Percentiles rank a stretch among this genome's conserved stretches.
These are phyloP conservation scores for Porites lobata DNA, from an alignment of 92 coral and sea anemone genomes.

Conservation along the genomic window DNA sequence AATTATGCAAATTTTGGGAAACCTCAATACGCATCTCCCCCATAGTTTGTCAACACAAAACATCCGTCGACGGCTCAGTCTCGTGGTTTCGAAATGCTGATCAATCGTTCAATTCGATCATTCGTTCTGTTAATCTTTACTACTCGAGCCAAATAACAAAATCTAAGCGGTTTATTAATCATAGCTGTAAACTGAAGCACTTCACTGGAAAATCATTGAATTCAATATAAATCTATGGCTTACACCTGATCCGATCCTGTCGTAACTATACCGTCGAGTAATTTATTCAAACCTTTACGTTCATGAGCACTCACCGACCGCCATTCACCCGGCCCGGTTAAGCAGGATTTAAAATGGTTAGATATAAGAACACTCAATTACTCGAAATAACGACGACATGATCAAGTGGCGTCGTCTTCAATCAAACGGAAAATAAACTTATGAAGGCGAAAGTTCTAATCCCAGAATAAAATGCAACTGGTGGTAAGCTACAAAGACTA, in stretches of 20 bases:
- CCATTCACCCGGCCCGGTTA: slow-evolving; percentile 49
- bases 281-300: slow-evolving; percentile 61
- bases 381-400: slow-evolving; percentile 7
- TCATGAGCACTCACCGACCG: slow-evolving; percentile 44
- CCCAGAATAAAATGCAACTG: slow-evolving; percentile 73
- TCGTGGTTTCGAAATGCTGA: slow-evolving; percentile 55
- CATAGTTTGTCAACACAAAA: slow-evolving; percentile 56
- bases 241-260: slow-evolving; percentile 55
- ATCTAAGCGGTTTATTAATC: slow-evolving; percentile 39
- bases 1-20: slow-evolving; percentile 77
- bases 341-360: slow-evolving; percentile 60
- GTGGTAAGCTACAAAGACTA: slow-evolving; percentile 87
- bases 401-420: slow-evolving; percentile 18
- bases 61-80: slow-evolving; percentile 42
- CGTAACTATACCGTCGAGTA: slow-evolving; percentile 68
- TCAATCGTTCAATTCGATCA: slow-evolving; percentile 41
- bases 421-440: slow-evolving; percentile 15
- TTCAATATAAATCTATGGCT: slow-evolving; percentile 34
- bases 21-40: slow-evolving; percentile 66
- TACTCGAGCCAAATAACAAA: slow-evolving; percentile 16
- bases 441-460: slow-evolving; percentile 57
- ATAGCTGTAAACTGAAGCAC: slow-evolving; percentile 34
- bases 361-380: slow-evolving; percentile 51
- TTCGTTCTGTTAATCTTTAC: slow-evolving; percentile 43
- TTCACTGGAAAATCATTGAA: slow-evolving; percentile 36